Conservation (phyloP, 2,113 vertebrate species). For the Mormoops blainvillei region DNA sequence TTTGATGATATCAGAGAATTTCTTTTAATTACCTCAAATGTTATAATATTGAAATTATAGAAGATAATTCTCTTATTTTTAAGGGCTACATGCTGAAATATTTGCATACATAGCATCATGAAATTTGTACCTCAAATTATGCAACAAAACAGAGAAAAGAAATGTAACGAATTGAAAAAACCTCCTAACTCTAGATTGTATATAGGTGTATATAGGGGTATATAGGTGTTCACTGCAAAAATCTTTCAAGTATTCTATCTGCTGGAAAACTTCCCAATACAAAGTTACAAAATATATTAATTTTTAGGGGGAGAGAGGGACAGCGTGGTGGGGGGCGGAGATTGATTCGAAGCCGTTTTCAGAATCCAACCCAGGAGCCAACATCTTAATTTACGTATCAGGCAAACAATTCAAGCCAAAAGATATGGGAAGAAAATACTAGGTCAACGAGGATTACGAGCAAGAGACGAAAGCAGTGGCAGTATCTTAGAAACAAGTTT, state of each 20-base stretch:
- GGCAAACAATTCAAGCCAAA: neutral
- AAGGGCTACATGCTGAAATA: neutral
- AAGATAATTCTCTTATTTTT: neutral
- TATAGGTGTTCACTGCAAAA: neutral
- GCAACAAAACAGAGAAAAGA: neutral
- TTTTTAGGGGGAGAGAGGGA: neutral
- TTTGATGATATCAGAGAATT: neutral
- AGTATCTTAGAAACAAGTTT: neutral
- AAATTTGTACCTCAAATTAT: neutral
- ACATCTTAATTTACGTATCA: neutral
- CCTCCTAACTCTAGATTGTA: neutral
- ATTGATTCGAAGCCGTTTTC: neutral
- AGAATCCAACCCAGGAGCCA: constrained; percentile 1
- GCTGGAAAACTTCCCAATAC: neutral
- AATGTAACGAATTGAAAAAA: neutral
- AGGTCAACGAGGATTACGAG: neutral
- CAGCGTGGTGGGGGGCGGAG: no score
- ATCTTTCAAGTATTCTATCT: neutral
- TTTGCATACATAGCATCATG: neutral
- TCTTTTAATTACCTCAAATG: neutral
- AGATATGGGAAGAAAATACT: neutral
- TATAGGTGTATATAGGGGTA: no score
- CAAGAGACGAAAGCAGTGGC: no score
- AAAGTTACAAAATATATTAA: neutral
- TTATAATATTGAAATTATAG: neutral